Percentiles rank a stretch among this genome's conserved stretches.
phyloP scores from a whole-genome alignment of 2,797 vertebrate species.

The Lophotriccus pileatus region DNA sequence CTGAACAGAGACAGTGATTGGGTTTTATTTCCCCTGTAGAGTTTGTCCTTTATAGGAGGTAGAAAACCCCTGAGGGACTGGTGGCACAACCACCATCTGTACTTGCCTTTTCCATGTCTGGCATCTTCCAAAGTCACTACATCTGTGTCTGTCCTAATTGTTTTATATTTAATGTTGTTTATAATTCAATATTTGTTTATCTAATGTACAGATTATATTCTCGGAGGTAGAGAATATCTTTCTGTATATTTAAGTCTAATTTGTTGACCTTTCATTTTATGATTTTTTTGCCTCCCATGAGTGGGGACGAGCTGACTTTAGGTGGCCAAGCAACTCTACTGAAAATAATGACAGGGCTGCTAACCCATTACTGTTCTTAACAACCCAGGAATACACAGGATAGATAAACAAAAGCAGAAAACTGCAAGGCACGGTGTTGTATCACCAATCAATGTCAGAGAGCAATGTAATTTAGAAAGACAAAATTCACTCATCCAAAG shows the following conservation, averaged over 20 bases:
- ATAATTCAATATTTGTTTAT: not conserved
- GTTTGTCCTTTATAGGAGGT: not conserved
- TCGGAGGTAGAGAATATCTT: not conserved
- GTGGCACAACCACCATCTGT: not conserved
- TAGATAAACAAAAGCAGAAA: not conserved
- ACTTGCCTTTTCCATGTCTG: not conserved
- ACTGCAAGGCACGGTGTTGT: not conserved
- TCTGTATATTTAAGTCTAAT: not conserved
- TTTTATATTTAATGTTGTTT: not conserved
- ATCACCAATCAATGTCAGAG: not conserved
- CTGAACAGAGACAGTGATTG: not conserved
- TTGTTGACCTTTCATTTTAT: not conserved
- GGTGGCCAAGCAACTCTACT: not conserved
- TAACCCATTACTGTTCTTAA: not conserved
- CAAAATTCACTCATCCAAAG: not conserved
- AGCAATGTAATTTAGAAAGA: not conserved
- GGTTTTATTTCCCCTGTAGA: not conserved
- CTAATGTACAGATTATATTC: not conserved
- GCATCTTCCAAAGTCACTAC: not conserved
- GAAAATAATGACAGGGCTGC: not conserved
- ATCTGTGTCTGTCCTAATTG: not conserved
- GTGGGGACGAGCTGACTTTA: not conserved
- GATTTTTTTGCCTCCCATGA: not conserved
- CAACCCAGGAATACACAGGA: not conserved
- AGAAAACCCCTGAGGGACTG: not conserved